These are phyloP conservation scores for Hirtodrosophila cameraria DNA, from an alignment of 2,888 invertebrate species.

Conservation along the genomic window DNA sequence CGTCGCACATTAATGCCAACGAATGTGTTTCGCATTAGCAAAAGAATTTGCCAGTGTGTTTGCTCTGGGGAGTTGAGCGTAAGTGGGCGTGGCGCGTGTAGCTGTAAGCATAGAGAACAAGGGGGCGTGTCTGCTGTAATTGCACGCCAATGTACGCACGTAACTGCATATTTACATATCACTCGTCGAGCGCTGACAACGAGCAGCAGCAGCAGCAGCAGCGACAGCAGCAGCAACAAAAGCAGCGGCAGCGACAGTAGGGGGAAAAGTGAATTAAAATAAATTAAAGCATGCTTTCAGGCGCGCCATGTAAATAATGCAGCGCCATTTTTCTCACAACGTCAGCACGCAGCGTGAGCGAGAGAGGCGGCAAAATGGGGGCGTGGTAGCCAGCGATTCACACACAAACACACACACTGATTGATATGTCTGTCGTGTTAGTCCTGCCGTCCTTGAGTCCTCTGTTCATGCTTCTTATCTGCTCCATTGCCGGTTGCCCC, in stretches of 20 bases:
- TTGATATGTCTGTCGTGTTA: constrained; percentile 68
- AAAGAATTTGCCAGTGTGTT: constrained; percentile 64
- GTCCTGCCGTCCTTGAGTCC: constrained; percentile 20
- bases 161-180: constrained; percentile 80
- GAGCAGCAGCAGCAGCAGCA: constrained; percentile 27
- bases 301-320: constrained; percentile 77
- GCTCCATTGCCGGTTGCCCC: constrained; percentile 48
- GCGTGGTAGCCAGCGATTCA: constrained; percentile 30
- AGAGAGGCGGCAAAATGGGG: constrained; percentile 13
- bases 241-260: background rate
- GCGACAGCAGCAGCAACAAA: background rate
- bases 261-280: constrained; percentile 74
- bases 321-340: constrained; percentile 70
- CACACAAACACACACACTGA: constrained; percentile 61
- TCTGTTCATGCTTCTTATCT: constrained; percentile 58
- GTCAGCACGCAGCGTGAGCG: constrained; percentile 2
- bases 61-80: constrained; percentile 50
- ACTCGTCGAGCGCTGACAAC: constrained; percentile 57
- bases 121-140: constrained; percentile 66
- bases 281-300: constrained; percentile 81
- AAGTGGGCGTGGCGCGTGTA: background rate
- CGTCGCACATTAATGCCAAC: constrained; percentile 66
- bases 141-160: constrained; percentile 80
- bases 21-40: constrained; percentile 79
- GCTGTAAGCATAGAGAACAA: background rate